Evolutionary conservation across 2,797 vertebrate species (phyloP).

Genomic region (Alosa sapidissima): DNA sequence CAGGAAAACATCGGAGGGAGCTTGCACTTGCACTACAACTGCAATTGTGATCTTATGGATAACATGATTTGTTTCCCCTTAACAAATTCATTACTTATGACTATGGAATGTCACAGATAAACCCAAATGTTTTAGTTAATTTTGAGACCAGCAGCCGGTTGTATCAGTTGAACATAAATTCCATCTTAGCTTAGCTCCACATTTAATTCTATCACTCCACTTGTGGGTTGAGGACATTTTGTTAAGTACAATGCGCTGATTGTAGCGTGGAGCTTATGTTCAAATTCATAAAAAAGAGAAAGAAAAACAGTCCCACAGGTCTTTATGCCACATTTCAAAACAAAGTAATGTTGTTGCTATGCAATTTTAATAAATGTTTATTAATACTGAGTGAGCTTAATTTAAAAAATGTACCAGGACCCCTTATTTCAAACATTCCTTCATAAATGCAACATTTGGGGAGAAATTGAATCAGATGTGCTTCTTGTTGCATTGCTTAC

Average conservation of each 20-base stretch:
- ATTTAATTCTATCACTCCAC: no score
- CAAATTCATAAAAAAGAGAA: not conserved
- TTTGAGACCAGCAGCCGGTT: not conserved
- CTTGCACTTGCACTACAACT: not conserved
- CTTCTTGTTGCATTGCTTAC: constrained; percentile 36
- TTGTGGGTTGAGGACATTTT: not conserved
- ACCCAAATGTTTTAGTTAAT: not conserved
- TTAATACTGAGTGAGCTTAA: not conserved
- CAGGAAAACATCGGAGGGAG: not conserved
- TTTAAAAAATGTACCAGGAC: not conserved
- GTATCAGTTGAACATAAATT: no score
- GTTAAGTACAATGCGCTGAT: not conserved
- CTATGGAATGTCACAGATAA: not conserved
- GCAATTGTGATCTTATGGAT: not conserved
- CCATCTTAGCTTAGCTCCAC: no score
- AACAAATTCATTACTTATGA: not conserved
- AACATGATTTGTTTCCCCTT: not conserved
- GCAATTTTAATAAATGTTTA: not conserved
- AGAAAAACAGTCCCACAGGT: not conserved
- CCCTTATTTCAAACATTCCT: not conserved
- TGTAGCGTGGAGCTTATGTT: not conserved
- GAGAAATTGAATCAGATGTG: constrained; percentile 28
- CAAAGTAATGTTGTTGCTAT: not conserved
- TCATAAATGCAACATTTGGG: constrained; percentile 21
- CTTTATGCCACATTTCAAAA: not conserved